Conservation (phyloP, 2,113 vertebrate species). For the Odobenus rosmarus region DNA sequence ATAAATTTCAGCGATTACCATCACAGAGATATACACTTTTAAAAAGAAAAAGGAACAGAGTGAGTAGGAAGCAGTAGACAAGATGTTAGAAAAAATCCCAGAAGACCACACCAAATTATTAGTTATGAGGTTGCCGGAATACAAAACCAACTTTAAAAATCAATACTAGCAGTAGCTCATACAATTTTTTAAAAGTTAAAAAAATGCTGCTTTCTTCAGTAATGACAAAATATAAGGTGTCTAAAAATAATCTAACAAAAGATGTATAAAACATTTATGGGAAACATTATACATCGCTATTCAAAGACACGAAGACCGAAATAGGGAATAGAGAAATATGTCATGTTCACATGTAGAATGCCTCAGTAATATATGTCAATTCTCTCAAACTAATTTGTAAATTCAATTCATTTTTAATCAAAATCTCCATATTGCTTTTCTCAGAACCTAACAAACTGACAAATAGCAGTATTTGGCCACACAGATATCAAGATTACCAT, state of each 20-base stretch:
- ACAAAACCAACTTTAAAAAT: neutral
- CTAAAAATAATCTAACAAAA: neutral
- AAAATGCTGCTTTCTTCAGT: neutral
- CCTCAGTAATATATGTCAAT: neutral
- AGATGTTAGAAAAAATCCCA: neutral
- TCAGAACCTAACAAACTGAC: neutral
- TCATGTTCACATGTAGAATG: neutral
- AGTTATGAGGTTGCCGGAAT: neutral
- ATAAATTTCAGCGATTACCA: neutral
- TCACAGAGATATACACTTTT: neutral
- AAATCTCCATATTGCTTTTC: neutral
- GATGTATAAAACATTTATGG: neutral
- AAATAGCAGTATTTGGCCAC: neutral
- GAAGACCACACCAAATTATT: neutral
- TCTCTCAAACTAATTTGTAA: neutral
- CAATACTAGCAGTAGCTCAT: neutral
- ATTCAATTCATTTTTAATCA: neutral
- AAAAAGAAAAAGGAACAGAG: neutral
- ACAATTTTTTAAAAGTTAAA: neutral
- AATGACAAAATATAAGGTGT: neutral
- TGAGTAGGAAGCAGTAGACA: neutral
- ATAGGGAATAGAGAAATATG: neutral
- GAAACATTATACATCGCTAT: neutral
- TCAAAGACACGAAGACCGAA: neutral
- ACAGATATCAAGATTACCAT: neutral